phyloP scores from a whole-genome alignment of 2,797 vertebrate species.

The Cyclopterus lumpus region DNA sequence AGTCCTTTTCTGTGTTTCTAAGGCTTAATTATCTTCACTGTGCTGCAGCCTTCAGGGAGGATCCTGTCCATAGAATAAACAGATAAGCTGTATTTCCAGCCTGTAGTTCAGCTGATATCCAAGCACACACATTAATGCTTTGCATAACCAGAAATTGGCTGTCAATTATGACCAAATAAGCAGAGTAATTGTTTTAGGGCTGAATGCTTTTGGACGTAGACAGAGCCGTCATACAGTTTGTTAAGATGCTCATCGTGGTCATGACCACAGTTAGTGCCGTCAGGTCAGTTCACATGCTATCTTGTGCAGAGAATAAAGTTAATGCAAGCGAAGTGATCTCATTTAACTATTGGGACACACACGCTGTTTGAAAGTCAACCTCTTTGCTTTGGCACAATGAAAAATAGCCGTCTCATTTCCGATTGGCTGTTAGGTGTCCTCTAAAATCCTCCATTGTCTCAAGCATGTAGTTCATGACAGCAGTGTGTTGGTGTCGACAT shows the following conservation, averaged over 20 bases:
- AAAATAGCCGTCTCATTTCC: background rate
- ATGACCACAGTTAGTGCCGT: background rate
- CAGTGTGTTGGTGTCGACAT: background rate
- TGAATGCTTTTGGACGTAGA: background rate
- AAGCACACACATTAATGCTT: too few species aligned
- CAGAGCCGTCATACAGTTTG: too few species aligned
- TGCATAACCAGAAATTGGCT: background rate
- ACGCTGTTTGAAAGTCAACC: background rate
- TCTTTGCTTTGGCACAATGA: background rate
- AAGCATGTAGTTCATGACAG: background rate
- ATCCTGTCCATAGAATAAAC: background rate
- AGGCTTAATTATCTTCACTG: conserved; percentile 47
- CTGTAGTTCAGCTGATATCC: conserved; percentile 20
- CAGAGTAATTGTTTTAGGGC: background rate
- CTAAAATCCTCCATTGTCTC: background rate
- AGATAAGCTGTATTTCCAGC: conserved; percentile 44
- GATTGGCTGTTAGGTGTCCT: background rate
- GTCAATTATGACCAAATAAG: background rate
- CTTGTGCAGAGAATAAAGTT: background rate
- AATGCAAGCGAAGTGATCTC: background rate
- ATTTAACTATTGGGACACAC: background rate
- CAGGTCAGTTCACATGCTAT: background rate
- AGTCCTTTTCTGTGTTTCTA: background rate
- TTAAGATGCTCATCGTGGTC: background rate
- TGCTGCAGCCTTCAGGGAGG: conserved; percentile 56